A percentile compares a stretch with the other conserved stretches of the same genome.
Evolutionary conservation across 2,888 invertebrate genomes (phyloP).

Genomic region (Drosophila mayaguana): DNA sequence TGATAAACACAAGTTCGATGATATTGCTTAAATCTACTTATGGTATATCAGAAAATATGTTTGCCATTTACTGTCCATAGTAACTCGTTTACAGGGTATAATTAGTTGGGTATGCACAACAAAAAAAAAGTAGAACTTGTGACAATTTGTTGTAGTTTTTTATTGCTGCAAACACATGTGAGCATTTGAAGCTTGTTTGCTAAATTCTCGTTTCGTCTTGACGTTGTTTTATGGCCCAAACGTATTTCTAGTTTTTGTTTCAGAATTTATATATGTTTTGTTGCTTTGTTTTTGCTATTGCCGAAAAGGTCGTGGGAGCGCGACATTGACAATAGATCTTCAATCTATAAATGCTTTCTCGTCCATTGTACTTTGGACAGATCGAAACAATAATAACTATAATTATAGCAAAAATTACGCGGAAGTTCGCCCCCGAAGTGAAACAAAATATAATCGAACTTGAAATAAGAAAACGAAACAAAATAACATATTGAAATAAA

Average conservation of each 20-base stretch:
- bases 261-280: background rate
- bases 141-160: constrained; percentile 18
- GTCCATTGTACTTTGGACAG: constrained; percentile 23
- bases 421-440: constrained; percentile 35
- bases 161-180: constrained; percentile 6
- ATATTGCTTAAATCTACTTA: too few relatives aligned
- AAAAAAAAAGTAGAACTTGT: background rate
- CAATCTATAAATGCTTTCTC: constrained; percentile 19
- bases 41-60: too few relatives aligned
- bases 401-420: constrained; percentile 33
- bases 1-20: too few relatives aligned
- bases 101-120: background rate
- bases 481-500: constrained; percentile 1
- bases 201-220: constrained; percentile 20
- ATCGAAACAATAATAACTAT: constrained; percentile 23
- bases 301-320: constrained; percentile 66
- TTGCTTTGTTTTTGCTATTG: constrained; percentile 12
- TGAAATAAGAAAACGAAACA: background rate
- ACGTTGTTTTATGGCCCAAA: constrained; percentile 36
- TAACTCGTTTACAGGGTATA: constrained; percentile 4
- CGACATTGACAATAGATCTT: constrained; percentile 61
- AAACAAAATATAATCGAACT: background rate
- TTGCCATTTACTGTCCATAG: too few relatives aligned
- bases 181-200: constrained; percentile 22
- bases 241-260: constrained; percentile 25